Conservation (phyloP, 1,140 invertebrate species). For the Akabosia matsudoensis region DNA sequence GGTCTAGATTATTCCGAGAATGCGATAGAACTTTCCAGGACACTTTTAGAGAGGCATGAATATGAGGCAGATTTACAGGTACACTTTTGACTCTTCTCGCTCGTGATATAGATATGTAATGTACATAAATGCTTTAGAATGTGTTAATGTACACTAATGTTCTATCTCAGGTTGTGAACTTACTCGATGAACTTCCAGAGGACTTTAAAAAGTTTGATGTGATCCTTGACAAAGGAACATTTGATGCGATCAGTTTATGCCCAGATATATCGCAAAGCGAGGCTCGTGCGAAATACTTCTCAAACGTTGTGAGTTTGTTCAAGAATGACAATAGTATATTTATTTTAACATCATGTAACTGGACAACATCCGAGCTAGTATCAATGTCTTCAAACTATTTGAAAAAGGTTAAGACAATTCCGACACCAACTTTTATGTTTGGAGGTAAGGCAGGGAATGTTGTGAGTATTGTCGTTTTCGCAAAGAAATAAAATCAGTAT, state of each 20-base stretch:
- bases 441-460: slow-evolving; percentile 76
- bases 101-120: too few relatives aligned
- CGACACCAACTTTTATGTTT: slow-evolving; percentile 76
- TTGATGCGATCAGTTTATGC: slow-evolving; percentile 72
- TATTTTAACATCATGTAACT: slow-evolving; percentile 89
- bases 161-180: slow-evolving; percentile 58
- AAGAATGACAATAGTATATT: slow-evolving; percentile 62
- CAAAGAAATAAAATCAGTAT: slow-evolving; percentile 52
- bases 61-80: slow-evolving; percentile 46
- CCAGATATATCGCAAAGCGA: slow-evolving; percentile 61
- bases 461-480: slow-evolving; percentile 72
- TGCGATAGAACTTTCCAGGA: slow-evolving; percentile 70
- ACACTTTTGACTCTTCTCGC: too few relatives aligned
- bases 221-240: slow-evolving; percentile 86
- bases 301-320: slow-evolving; percentile 63
- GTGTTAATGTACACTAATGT: too few relatives aligned
- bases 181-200: slow-evolving; percentile 52
- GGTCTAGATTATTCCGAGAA: slow-evolving; percentile 81
- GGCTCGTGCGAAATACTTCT: slow-evolving; percentile 65
- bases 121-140: too few relatives aligned
- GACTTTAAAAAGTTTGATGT: slow-evolving; percentile 58
- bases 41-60: slow-evolving; percentile 58
- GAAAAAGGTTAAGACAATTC: slow-evolving; percentile 61
- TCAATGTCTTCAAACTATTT: slow-evolving; percentile 52
- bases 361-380: slow-evolving; percentile 79